Evolutionary conservation across 2,797 vertebrate species (phyloP).

Genomic region (Tadarida brasiliensis): DNA sequence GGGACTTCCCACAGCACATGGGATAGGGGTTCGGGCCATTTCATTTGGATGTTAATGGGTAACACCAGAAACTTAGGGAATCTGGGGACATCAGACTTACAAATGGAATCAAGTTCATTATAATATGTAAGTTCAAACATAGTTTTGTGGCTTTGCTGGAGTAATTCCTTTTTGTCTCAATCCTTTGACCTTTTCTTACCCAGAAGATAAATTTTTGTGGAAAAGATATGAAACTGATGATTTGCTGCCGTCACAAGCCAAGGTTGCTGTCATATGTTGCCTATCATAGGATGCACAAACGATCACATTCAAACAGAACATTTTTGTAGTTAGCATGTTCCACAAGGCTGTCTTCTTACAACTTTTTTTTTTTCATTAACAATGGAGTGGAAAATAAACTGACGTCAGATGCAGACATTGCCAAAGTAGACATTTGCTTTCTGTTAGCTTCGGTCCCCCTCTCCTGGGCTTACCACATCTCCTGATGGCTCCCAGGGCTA

Average conservation of each 20-base stretch:
- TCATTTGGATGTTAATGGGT: not conserved
- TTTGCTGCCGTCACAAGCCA: conserved; percentile 53
- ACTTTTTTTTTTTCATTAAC: conserved; percentile 67
- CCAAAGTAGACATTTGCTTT: conserved; percentile 88
- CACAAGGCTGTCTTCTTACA: conserved; percentile 74
- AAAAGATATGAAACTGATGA: conserved; percentile 77
- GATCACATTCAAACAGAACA: conserved; percentile 79
- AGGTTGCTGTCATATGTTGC: conserved; percentile 75
- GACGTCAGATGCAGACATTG: conserved; percentile 81
- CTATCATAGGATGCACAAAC: conserved; percentile 76
- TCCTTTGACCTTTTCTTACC: conserved; percentile 77
- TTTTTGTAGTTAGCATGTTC: conserved; percentile 61
- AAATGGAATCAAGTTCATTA: not conserved
- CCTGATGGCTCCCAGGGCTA: conserved; percentile 58
- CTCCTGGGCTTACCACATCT: conserved; percentile 76
- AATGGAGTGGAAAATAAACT: conserved; percentile 76
- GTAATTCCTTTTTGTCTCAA: not conserved
- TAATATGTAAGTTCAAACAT: not conserved
- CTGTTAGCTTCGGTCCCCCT: conserved; percentile 82
- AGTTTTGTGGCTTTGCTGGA: conserved; percentile 4
- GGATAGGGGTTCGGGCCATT: not conserved
- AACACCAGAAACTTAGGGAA: not conserved
- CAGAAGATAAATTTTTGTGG: conserved; percentile 70
- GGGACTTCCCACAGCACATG: not conserved
- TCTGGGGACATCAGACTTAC: not conserved